phyloP scores from a whole-genome alignment of 37 sponge, comb jelly and placozoan species.

The Aphrocallistes beatrix region DNA sequence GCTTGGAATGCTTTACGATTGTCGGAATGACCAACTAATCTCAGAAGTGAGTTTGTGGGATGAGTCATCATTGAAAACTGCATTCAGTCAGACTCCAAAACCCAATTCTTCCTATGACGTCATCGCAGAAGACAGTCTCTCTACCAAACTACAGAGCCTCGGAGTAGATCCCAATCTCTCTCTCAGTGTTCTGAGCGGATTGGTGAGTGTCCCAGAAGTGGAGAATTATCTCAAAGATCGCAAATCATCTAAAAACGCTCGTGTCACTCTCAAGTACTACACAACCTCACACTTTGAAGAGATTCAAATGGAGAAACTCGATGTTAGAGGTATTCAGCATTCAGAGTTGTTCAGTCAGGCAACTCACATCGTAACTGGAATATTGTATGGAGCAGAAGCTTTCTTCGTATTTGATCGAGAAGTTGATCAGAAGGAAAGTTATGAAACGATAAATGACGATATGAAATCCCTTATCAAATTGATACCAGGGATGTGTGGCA shows the following conservation, averaged over 20 bases:
- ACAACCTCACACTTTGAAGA: conserved; percentile 21
- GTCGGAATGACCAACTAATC: conserved; percentile 29
- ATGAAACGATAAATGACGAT: background rate
- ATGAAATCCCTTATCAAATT: conserved; percentile 14
- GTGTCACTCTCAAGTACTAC: conserved; percentile 30
- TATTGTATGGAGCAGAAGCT: conserved; percentile 34
- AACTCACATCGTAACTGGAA: conserved; percentile 30
- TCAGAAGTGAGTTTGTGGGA: conserved; percentile 29
- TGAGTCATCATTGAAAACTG: background rate
- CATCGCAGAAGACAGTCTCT: conserved; percentile 25
- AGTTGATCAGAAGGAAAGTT: background rate
- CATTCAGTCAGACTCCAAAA: background rate
- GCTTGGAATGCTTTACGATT: conserved; percentile 38
- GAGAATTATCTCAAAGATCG: conserved; percentile 30
- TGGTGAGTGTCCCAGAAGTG: conserved; percentile 20
- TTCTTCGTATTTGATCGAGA: conserved; percentile 33
- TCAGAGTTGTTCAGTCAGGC: conserved; percentile 25
- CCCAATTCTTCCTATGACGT: background rate
- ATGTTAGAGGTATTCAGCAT: conserved; percentile 1
- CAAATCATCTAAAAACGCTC: conserved; percentile 24
- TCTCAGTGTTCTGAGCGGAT: conserved; percentile 27
- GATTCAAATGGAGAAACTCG: conserved; percentile 27
- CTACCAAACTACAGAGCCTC: conserved; percentile 8
- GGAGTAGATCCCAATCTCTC: conserved; percentile 21
- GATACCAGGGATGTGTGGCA: background rate